phyloP scores from a whole-genome alignment of 1,140 invertebrate species.

The Diachasmimorpha longicaudata region DNA sequence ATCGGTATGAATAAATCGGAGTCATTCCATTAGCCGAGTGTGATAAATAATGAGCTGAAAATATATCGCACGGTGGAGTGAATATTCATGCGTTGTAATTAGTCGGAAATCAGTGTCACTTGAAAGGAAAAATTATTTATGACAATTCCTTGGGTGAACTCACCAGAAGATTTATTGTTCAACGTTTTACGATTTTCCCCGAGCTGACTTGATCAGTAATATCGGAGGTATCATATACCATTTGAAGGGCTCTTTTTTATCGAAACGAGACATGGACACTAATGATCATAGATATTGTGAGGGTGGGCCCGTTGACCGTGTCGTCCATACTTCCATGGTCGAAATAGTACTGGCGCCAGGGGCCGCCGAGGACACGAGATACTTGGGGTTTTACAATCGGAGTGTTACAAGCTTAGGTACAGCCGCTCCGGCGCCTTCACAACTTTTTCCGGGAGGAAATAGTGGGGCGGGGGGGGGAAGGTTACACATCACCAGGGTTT shows the following conservation, averaged over 20 bases:
- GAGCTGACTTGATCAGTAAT: background rate
- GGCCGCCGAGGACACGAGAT: background rate
- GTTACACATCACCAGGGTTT: background rate
- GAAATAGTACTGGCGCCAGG: conserved; percentile 23
- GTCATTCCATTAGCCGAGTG: too few species aligned
- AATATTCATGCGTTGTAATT: background rate
- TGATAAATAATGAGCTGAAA: too few species aligned
- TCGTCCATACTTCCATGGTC: background rate
- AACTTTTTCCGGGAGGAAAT: conserved; percentile 3
- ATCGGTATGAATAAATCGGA: too few species aligned
- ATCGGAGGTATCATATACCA: background rate
- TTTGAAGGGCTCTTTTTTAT: background rate
- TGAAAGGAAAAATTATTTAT: background rate
- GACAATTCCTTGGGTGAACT: background rate
- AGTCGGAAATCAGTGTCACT: background rate
- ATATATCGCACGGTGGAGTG: background rate
- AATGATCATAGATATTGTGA: conserved; percentile 8
- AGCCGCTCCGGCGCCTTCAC: conserved; percentile 13
- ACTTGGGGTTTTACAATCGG: conserved; percentile 8
- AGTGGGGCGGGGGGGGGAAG: background rate
- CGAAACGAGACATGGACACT: conserved; percentile 2
- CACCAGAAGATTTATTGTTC: background rate
- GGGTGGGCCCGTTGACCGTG: conserved; percentile 1
- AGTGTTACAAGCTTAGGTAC: background rate
- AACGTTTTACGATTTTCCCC: background rate